Evolutionary conservation across 2,888 invertebrate species (phyloP).

Genomic region (Spodoptera littoralis): DNA sequence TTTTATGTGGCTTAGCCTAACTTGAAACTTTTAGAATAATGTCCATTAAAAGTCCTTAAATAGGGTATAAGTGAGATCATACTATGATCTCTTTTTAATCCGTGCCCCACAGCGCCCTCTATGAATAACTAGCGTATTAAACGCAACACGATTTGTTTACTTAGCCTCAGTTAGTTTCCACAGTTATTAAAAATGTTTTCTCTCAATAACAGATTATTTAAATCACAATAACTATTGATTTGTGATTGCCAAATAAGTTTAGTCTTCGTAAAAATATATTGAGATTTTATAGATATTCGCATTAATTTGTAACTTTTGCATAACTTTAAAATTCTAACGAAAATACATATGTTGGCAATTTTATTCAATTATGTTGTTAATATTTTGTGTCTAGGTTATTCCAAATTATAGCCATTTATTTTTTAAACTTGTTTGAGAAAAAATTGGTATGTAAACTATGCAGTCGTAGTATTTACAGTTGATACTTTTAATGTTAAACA

Average conservation of each 20-base stretch:
- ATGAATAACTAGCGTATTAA: too few species aligned
- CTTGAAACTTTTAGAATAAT: too few species aligned
- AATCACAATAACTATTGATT: slow-evolving; percentile 4
- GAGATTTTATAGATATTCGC: neutral
- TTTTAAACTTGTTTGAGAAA: neutral
- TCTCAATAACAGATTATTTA: neutral
- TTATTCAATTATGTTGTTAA: slow-evolving; percentile 24
- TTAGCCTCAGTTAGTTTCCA: neutral
- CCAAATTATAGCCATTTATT: slow-evolving; percentile 32
- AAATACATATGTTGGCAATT: too few species aligned
- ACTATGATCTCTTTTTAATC: too few species aligned
- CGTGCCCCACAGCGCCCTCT: too few species aligned
- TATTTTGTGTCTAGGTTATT: slow-evolving; percentile 35
- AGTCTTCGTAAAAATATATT: neutral
- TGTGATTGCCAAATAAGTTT: slow-evolving; percentile 21
- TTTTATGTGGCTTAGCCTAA: too few species aligned
- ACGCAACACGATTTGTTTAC: too few species aligned
- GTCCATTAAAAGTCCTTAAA: too few species aligned
- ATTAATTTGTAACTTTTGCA: slow-evolving; percentile 14
- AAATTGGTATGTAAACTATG: too few species aligned
- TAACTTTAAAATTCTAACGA: neutral
- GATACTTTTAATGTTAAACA: too few species aligned
- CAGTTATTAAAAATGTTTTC: neutral
- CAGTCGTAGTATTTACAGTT: too few species aligned
- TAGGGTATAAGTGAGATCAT: too few species aligned